phyloP scores from a whole-genome alignment of 2,888 invertebrate genomes.

The Drosophila atripex region DNA sequence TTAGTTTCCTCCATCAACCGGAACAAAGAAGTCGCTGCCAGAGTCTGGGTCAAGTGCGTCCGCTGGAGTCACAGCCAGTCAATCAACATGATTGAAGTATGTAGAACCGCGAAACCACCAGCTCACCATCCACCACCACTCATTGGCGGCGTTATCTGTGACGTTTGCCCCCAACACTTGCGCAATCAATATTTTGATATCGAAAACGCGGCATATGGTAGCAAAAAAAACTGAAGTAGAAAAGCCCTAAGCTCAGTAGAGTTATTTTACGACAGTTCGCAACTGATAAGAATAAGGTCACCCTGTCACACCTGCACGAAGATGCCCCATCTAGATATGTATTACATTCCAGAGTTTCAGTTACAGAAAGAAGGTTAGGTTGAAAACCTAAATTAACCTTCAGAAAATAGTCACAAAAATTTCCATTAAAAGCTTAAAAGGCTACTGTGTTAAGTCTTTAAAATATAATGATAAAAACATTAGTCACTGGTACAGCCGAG shows the following conservation, averaged over 20 bases:
- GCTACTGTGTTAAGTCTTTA: not conserved
- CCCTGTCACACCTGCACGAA: constrained; percentile 1
- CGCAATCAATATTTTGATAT: constrained; percentile 45
- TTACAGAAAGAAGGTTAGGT: not conserved
- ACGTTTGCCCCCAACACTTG: constrained; percentile 20
- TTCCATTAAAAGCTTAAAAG: not conserved
- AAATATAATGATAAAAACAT: not conserved
- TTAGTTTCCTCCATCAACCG: constrained; percentile 35
- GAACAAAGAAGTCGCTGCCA: constrained; percentile 9
- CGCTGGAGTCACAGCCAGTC: constrained; percentile 3
- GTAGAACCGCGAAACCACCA: constrained; percentile 26
- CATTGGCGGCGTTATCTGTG: constrained; percentile 7
- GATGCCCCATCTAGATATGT: not conserved
- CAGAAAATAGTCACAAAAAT: not conserved
- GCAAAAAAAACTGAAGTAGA: constrained; percentile 6
- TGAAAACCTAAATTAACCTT: not conserved
- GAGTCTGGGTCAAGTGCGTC: constrained; percentile 4
- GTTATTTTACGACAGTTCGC: constrained; percentile 28
- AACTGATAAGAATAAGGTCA: constrained; percentile 45
- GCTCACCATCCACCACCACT: constrained; percentile 3
- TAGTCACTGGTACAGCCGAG: not conserved
- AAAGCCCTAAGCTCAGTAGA: constrained; percentile 11
- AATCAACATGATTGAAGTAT: constrained; percentile 52
- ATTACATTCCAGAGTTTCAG: not conserved
- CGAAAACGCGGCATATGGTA: constrained; percentile 43